Evolutionary conservation across 2,113 vertebrate species (phyloP), one percentile per base, ranked within the genome.

Genomic region (Vulpes ferrilata): DNA sequence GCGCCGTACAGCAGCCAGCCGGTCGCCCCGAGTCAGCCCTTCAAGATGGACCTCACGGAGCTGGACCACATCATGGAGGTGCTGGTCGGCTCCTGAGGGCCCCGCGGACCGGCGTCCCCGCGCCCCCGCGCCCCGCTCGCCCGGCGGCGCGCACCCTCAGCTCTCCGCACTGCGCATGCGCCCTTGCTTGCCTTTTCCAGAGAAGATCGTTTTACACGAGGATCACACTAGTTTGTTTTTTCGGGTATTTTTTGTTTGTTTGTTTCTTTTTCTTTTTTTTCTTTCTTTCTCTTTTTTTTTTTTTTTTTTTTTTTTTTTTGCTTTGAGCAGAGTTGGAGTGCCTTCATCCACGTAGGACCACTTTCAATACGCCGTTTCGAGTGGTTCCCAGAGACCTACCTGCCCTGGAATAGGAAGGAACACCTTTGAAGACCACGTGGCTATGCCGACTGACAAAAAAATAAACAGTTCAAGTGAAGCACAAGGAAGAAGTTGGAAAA

Each of bases 11-110:
- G 99, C 98, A 98, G 97, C 98, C 99, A 99, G 98, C 98, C 99
- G 43, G 99, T 99, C 91, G 98, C 99, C 98, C 99, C 99, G 96
- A 99, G 99, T 99, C 99, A 99, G 99, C 99, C 99, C 99, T 99
- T 99, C 98, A 99, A 99, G 99, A 99, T 99, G 98, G 99, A 99
- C 98, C 99, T 99, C 97, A 99, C 99, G 64, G 99, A 99, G 99
- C 99, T 99, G 98, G 99, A 99, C 99, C 99, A 99, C 99, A 99
- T 99, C 96, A 99, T 99, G 99, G 99, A 99, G 99, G 99, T 99
- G 98, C 98, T 99, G 55, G 99, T 99, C 55, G 99, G 99, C 67
- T 99, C 99, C 84, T 99, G 99, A 99, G 95, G 27, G 88, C 98
- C 11, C n/a, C 95, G 99, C 95, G 99, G 92, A 32, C 87, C 43